Percentiles rank a stretch among this genome's conserved stretches.
Evolutionary conservation across 2,888 invertebrate genomes (phyloP).

Genomic region (Lasioglossum malachurum): DNA sequence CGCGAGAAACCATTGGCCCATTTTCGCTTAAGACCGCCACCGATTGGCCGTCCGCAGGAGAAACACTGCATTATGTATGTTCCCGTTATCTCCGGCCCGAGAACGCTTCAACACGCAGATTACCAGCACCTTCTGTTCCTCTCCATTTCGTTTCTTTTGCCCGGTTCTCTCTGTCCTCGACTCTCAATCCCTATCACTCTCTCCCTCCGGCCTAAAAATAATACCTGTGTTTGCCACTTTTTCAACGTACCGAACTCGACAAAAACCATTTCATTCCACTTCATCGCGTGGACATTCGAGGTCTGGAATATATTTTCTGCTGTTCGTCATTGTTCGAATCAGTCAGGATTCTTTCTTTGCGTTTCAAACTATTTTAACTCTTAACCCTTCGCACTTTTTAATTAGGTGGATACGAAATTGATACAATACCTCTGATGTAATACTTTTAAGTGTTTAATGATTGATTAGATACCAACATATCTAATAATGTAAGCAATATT

Average conservation of each 20-base stretch:
- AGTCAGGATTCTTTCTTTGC: too few species aligned
- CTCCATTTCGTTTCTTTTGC: constrained; percentile 42
- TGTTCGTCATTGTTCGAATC: background rate
- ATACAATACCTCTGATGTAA: too few species aligned
- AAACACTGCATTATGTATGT: constrained; percentile 81
- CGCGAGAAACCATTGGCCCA: constrained; percentile 74
- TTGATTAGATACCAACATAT: too few species aligned
- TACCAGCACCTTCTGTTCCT: constrained; percentile 65
- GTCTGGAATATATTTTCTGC: background rate
- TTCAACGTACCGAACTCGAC: background rate
- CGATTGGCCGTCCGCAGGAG: constrained; percentile 76
- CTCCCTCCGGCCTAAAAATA: constrained; percentile 1
- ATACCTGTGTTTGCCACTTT: background rate
- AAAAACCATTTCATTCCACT: background rate
- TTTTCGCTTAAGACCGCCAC: constrained; percentile 73
- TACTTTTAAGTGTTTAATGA: too few species aligned
- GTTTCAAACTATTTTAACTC: background rate
- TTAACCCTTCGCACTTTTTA: too few species aligned
- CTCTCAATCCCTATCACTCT: constrained; percentile 14
- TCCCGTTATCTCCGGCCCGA: constrained; percentile 75
- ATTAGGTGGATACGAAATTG: too few species aligned
- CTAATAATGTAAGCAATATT: too few species aligned
- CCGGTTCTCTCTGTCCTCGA: constrained; percentile 9
- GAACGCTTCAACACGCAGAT: constrained; percentile 77
- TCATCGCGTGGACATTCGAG: background rate